These are phyloP conservation scores for Campaea margaritaria DNA, from an alignment of 2,888 invertebrate species.

Conservation along the genomic window DNA sequence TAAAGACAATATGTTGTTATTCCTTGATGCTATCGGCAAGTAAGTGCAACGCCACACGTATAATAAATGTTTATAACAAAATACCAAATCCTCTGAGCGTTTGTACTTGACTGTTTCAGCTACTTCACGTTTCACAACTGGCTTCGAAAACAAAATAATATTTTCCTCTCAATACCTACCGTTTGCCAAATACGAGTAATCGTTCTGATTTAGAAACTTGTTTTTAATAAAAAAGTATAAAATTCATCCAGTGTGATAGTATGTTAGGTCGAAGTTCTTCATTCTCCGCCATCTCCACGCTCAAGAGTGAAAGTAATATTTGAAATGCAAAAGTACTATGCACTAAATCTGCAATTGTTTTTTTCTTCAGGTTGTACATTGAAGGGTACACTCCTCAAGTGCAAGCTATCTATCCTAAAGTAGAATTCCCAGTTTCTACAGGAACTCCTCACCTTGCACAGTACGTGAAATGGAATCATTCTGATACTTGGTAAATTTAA, in stretches of 20 bases:
- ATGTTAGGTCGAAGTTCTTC: too few species aligned
- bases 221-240: too few species aligned
- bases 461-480: conserved; percentile 93
- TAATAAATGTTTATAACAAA: not conserved
- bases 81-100: too few species aligned
- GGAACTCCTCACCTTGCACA: conserved; percentile 93
- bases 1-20: conserved; percentile 82
- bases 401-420: conserved; percentile 88
- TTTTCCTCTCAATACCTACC: not conserved
- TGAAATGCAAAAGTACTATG: too few species aligned
- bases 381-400: conserved; percentile 90
- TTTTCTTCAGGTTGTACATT: conserved; percentile 87
- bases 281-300: too few species aligned
- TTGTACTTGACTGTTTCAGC: too few species aligned
- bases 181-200: too few species aligned
- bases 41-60: conserved; percentile 58
- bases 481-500: conserved; percentile 84
- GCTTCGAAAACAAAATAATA: not conserved
- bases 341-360: not conserved
- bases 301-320: too few species aligned
- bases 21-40: conserved; percentile 88
- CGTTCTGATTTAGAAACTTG: too few species aligned
- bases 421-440: conserved; percentile 92
- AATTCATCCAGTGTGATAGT: too few species aligned
- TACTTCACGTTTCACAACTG: too few species aligned